A percentile compares a stretch with the other conserved stretches of the same genome.
phyloP scores from a whole-genome alignment of 2,797 vertebrate genomes.

The Macroramphosus scolopax region DNA sequence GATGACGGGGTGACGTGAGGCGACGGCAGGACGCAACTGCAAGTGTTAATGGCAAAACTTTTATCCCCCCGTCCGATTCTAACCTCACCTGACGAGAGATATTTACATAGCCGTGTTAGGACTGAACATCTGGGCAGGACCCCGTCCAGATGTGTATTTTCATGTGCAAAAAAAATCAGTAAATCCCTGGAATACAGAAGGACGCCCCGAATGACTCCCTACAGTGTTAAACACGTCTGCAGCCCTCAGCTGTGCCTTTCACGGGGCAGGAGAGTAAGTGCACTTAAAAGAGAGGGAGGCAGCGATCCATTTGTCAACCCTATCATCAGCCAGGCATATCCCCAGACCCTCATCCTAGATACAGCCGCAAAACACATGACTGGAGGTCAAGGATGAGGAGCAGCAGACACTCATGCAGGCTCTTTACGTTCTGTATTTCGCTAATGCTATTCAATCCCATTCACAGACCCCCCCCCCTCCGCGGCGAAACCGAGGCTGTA shows the following conservation, averaged over 20 bases:
- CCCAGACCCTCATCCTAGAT: slow-evolving; percentile 49
- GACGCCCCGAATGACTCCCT: slow-evolving; percentile 47
- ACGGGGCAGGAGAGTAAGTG: slow-evolving; percentile 66
- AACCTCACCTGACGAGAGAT: too few species aligned
- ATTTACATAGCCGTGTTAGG: neutral
- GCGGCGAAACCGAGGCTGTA: too few species aligned
- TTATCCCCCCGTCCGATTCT: too few species aligned
- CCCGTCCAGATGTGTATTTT: slow-evolving; percentile 46
- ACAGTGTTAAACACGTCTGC: slow-evolving; percentile 50
- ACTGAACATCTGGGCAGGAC: slow-evolving; percentile 41
- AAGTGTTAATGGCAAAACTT: too few species aligned
- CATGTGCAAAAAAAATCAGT: slow-evolving; percentile 32
- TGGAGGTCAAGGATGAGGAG: slow-evolving; percentile 52
- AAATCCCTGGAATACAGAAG: slow-evolving; percentile 51
- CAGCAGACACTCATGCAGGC: slow-evolving; percentile 34
- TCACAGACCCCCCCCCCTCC: slow-evolving; percentile 23
- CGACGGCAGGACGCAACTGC: too few species aligned
- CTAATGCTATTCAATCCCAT: slow-evolving; percentile 30
- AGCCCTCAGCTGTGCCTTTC: slow-evolving; percentile 62
- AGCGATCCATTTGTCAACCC: slow-evolving; percentile 58
- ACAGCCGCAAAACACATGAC: slow-evolving; percentile 36
- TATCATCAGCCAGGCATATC: slow-evolving; percentile 54
- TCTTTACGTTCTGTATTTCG: slow-evolving; percentile 17
- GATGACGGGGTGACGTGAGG: too few species aligned
- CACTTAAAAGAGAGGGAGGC: slow-evolving; percentile 67